Evolutionary conservation across 2,797 vertebrate genomes (phyloP).

Genomic region (Tragopan temminckii): DNA sequence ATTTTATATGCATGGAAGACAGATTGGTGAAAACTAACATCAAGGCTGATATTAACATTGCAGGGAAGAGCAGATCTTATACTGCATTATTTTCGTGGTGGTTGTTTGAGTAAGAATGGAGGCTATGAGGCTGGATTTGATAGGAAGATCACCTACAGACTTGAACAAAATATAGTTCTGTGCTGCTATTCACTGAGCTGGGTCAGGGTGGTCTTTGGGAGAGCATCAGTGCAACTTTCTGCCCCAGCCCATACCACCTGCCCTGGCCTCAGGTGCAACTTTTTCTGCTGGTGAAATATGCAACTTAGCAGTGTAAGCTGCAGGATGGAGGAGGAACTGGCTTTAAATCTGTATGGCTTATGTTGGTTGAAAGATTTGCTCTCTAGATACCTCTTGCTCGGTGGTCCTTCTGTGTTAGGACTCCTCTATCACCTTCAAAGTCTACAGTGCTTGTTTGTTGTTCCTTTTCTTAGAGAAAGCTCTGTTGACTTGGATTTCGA

Average conservation of each 20-base stretch:
- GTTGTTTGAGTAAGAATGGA: not conserved
- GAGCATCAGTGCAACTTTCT: not conserved
- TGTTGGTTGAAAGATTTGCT: not conserved
- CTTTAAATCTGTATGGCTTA: not conserved
- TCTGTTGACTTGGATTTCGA: not conserved
- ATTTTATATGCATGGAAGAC: conserved; percentile 8
- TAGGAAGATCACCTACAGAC: not conserved
- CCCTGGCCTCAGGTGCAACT: not conserved
- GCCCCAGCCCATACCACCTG: not conserved
- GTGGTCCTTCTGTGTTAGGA: not conserved
- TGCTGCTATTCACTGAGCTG: not conserved
- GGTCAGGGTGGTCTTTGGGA: not conserved
- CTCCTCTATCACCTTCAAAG: not conserved
- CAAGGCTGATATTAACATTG: conserved; percentile 28
- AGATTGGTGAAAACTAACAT: conserved; percentile 22
- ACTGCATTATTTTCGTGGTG: conserved; percentile 3
- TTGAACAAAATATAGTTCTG: not conserved
- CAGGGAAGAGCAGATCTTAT: conserved; percentile 35
- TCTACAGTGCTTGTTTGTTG: not conserved
- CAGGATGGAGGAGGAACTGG: not conserved
- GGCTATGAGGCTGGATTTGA: not conserved
- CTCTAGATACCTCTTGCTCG: not conserved
- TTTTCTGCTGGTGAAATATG: not conserved
- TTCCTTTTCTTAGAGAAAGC: not conserved
- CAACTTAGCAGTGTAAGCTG: not conserved